phyloP scores from a whole-genome alignment of 2,113 vertebrate genomes.

The Speoplatyrhinus poulsoni region DNA sequence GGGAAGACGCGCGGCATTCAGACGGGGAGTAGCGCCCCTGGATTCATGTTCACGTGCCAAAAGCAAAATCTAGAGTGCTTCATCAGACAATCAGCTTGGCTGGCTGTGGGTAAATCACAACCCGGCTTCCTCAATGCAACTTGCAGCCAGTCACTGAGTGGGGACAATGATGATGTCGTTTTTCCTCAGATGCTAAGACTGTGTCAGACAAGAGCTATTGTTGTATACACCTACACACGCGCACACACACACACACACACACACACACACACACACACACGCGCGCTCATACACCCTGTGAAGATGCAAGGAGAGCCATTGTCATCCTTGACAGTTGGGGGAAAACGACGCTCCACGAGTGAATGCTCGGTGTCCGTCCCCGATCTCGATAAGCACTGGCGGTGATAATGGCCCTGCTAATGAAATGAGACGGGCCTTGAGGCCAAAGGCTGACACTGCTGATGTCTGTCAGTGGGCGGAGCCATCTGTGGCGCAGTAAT shows the following conservation, averaged over 20 bases:
- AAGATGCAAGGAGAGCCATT: slow-evolving; percentile 46
- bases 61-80: slow-evolving; percentile 21
- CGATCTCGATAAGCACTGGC: slow-evolving; percentile 52
- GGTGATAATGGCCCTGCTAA: slow-evolving; percentile 66
- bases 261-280: slow-evolving; percentile 1
- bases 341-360: slow-evolving; percentile 38
- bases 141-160: slow-evolving; percentile 44
- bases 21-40: slow-evolving; percentile 43
- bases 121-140: slow-evolving; percentile 40
- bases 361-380: slow-evolving; percentile 45
- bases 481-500: slow-evolving; percentile 59
- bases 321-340: slow-evolving; percentile 51
- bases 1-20: slow-evolving; percentile 31
- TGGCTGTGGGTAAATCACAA: slow-evolving; percentile 57
- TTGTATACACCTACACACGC: neutral
- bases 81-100: slow-evolving; percentile 17
- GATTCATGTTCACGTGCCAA: slow-evolving; percentile 64
- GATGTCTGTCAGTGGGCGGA: slow-evolving; percentile 64
- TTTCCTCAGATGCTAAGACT: neutral
- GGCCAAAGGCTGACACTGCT: slow-evolving; percentile 56
- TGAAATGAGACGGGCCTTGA: slow-evolving; percentile 63
- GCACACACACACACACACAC: slow-evolving; percentile 10
- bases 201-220: neutral
- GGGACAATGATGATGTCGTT: slow-evolving; percentile 18
- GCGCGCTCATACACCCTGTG: neutral